Percentiles rank a stretch among this genome's conserved stretches.
Evolutionary conservation across 2,797 vertebrate genomes (phyloP).

Genomic region (Melanotaenia nigrans): DNA sequence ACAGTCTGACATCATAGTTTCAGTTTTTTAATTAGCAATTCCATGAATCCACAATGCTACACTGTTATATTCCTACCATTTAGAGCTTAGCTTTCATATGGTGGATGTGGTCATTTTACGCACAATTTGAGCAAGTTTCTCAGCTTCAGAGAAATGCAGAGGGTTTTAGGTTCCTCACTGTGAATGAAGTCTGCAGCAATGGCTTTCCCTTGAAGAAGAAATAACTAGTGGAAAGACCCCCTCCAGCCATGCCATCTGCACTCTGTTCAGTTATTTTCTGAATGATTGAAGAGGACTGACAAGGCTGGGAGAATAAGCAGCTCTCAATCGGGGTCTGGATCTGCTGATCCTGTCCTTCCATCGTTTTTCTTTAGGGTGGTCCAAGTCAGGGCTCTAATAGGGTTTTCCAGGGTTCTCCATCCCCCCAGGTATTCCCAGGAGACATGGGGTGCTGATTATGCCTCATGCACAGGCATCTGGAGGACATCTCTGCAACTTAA

Average conservation of each 20-base stretch:
- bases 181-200: constrained; percentile 34
- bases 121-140: constrained; percentile 53
- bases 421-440: constrained; percentile 58
- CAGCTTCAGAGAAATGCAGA: constrained; percentile 46
- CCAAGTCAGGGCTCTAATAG: constrained; percentile 32
- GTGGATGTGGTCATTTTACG: constrained; percentile 45
- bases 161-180: constrained; percentile 47
- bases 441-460: constrained; percentile 71
- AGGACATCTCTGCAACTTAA: constrained; percentile 65
- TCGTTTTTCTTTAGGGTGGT: constrained; percentile 65
- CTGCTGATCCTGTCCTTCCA: constrained; percentile 53
- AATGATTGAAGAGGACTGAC: constrained; percentile 72
- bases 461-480: constrained; percentile 60
- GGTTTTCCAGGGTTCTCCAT: constrained; percentile 40
- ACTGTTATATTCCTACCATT: constrained; percentile 24
- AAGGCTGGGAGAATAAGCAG: constrained; percentile 65
- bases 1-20: constrained; percentile 36
- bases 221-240: constrained; percentile 27
- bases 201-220: constrained; percentile 40
- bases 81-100: constrained; percentile 17
- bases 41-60: constrained; percentile 22
- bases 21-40: constrained; percentile 32
- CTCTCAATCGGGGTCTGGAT: constrained; percentile 57
- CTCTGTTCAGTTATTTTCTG: constrained; percentile 58
- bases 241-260: constrained; percentile 61